Percentiles rank a stretch among this genome's conserved stretches.
These are phyloP conservation scores for Isurus oxyrinchus DNA, from an alignment of 2,113 vertebrate species.

Conservation along the genomic window DNA sequence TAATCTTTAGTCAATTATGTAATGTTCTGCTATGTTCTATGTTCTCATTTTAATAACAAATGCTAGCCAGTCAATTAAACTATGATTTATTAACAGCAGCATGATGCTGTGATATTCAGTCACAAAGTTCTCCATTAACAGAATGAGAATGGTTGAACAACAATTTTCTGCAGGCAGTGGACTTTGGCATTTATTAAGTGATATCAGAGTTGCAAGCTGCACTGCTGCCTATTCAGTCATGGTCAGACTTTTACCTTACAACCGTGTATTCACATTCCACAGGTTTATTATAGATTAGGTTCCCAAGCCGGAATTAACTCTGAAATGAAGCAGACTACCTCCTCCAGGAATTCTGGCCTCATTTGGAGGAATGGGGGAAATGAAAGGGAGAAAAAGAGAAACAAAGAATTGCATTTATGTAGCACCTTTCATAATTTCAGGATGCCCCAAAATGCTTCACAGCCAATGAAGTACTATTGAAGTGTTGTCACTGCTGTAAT, in stretches of 20 bases:
- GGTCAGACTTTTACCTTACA: not conserved
- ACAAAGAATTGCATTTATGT: no score
- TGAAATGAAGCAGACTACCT: not conserved
- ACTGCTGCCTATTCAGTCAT: no score
- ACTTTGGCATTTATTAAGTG: not conserved
- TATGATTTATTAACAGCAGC: not conserved
- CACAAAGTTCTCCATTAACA: not conserved
- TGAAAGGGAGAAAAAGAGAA: no score
- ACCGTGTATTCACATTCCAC: not conserved
- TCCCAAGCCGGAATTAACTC: not conserved
- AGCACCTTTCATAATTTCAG: no score
- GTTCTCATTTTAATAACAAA: not conserved
- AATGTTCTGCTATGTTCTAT: not conserved
- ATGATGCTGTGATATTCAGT: not conserved
- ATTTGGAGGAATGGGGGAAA: no score
- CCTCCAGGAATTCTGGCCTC: not conserved
- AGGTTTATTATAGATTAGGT: not conserved
- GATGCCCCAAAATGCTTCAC: no score
- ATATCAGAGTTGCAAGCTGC: not conserved
- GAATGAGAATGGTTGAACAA: not conserved
- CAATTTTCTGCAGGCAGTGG: not conserved
- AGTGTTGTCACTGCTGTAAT: no score
- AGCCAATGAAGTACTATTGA: no score
- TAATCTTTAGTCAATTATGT: not conserved
- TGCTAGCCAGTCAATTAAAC: not conserved